A percentile compares a stretch with the other conserved stretches of the same genome.
These are phyloP conservation scores for Cynopterus sphinx DNA, from an alignment of 2,797 vertebrate genomes.

Conservation along the genomic window DNA sequence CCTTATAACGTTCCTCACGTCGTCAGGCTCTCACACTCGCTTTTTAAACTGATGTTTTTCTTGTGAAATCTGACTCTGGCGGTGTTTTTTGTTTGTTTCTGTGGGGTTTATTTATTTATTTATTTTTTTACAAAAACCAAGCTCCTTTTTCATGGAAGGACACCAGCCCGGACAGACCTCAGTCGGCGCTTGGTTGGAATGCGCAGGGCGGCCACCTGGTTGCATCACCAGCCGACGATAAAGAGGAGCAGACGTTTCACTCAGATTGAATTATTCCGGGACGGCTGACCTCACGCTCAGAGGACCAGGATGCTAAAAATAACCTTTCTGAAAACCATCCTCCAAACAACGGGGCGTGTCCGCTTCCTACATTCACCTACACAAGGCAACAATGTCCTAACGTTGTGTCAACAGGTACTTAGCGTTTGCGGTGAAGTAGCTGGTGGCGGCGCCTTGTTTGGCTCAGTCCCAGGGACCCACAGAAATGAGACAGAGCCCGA, in stretches of 20 bases:
- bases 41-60: not conserved
- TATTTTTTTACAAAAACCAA: not conserved
- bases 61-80: not conserved
- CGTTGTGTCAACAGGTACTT: not conserved
- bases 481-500: not conserved
- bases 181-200: rapidly evolving
- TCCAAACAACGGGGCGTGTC: not conserved
- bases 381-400: not conserved
- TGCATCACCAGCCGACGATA: not conserved
- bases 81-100: no score
- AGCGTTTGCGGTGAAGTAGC: not conserved
- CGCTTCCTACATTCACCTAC: not conserved
- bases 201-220: not conserved
- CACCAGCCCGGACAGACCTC: slow-evolving; percentile 1
- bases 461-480: not conserved
- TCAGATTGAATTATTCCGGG: not conserved
- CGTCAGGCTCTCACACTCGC: not conserved
- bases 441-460: not conserved
- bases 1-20: not conserved
- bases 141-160: not conserved
- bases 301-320: not conserved
- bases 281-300: not conserved
- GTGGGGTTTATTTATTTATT: no score
- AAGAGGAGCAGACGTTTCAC: not conserved
- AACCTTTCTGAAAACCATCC: not conserved